Base-by-base conservation (phyloP, 2,888 invertebrate species). In the Cybosia mesomella region DNA sequence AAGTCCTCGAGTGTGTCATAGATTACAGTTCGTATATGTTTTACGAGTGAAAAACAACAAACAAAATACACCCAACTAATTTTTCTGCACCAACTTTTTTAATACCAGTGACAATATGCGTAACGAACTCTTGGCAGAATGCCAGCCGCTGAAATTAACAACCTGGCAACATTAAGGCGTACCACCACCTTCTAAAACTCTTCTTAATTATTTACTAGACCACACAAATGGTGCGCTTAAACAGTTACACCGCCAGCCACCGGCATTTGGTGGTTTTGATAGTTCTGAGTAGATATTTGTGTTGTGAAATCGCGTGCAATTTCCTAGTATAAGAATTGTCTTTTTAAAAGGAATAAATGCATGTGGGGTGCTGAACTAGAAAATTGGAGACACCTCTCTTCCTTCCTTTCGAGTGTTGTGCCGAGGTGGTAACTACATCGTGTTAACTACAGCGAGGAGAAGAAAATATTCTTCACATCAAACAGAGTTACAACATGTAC, bases 101-200 rank as follows among this genome's bases (percentile, higher is more conserved):
- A 64, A 53, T 61, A 36, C 54, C 11, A 69, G 68, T 66, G 72
- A 75, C 68, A 79, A 70, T 70, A 64, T 64, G 59, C 73, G 63
- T 76, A 79, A 79, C 76, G 69, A 75, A 58, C 18, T 60, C 55
- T 72, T 79, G 79, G 80, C 79, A 68, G 18, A 5, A 3, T 18
- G 76, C 79, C 79, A 76, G 54, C n/a, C n/a, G 4, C 71, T 72
- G 70, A 66, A 81, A 73, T 79, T 68, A 70, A 79, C 58, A 32
- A 60, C 65, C 64, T 54, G 69, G 73, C 71, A 53, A n/a, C 18
- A 54, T 63, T 53, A 34, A 63, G 53, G 61, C 61, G 49, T n/a
- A n/a, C n/a, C n/a, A 49, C 43, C n/a, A 9, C 18, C 10, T 9
- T 39, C 59, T 4, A 22, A 39, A 59, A 59, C 43, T 43, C 5